phyloP scores from a whole-genome alignment of 2,888 invertebrate species.

The Tipula lateralis region DNA sequence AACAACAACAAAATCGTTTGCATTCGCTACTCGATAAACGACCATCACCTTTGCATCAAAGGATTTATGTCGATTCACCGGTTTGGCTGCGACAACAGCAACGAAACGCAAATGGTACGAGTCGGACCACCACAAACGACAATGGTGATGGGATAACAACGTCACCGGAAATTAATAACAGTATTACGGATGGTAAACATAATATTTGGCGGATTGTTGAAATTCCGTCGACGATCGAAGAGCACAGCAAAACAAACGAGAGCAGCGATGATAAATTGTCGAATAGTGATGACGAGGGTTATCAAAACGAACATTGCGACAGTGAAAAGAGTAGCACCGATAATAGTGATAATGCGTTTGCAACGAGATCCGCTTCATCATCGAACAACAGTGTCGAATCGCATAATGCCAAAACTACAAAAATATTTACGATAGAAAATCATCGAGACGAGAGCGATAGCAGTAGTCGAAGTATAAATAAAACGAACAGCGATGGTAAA shows the following conservation, averaged over 20 bases:
- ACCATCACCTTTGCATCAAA: constrained; percentile 51
- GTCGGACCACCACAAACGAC: constrained; percentile 38
- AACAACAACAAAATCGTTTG: constrained; percentile 48
- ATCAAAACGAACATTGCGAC: background rate
- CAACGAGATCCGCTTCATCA: constrained; percentile 35
- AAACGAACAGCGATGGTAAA: background rate
- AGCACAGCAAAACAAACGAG: constrained; percentile 35
- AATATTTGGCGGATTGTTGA: constrained; percentile 54
- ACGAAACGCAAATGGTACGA: constrained; percentile 35
- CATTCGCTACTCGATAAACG: constrained; percentile 54
- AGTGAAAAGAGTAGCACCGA: constrained; percentile 35
- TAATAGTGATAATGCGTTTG: constrained; percentile 42
- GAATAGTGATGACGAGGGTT: background rate
- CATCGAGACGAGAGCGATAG: background rate
- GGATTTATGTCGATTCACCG: constrained; percentile 57
- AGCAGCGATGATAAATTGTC: background rate
- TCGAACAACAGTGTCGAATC: background rate
- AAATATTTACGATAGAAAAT: background rate
- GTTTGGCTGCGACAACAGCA: constrained; percentile 56
- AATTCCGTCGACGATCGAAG: constrained; percentile 48
- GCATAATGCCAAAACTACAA: background rate
- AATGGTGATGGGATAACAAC: constrained; percentile 41
- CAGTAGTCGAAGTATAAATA: background rate
- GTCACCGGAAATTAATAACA: constrained; percentile 46
- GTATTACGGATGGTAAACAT: constrained; percentile 46